A percentile compares a stretch with the other conserved stretches of the same genome.
These are phyloP conservation scores for Lontra canadensis DNA, from an alignment of 2,113 vertebrate species.

Conservation along the genomic window DNA sequence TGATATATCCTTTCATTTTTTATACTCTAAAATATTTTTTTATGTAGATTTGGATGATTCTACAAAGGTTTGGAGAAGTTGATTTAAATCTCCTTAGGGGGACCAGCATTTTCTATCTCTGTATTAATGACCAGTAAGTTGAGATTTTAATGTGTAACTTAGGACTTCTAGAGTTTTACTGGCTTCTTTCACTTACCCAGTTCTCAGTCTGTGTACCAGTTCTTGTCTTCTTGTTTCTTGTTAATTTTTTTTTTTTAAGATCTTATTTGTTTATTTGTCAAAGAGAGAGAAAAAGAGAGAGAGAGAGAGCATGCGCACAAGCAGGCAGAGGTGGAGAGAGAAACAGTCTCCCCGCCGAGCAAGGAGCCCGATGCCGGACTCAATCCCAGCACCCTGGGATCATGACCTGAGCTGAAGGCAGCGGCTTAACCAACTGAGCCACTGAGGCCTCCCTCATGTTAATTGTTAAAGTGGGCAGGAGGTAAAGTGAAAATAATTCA, in stretches of 20 bases:
- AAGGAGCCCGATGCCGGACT: too few relatives aligned
- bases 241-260: background rate
- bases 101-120: background rate
- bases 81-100: slow-evolving; percentile 38
- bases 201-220: slow-evolving; percentile 26
- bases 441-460: background rate
- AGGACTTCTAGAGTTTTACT: slow-evolving; percentile 13
- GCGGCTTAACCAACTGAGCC: too few relatives aligned
- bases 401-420: too few relatives aligned
- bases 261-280: too few relatives aligned
- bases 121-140: background rate
- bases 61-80: background rate
- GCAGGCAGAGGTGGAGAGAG: too few relatives aligned
- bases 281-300: too few relatives aligned
- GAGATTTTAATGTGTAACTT: slow-evolving; percentile 38
- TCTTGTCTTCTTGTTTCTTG: background rate
- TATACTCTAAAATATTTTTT: slow-evolving; percentile 36
- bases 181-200: background rate
- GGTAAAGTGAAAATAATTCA: background rate
- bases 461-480: background rate
- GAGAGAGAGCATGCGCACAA: too few relatives aligned
- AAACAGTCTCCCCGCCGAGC: too few relatives aligned
- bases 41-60: slow-evolving; percentile 4
- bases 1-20: background rate
- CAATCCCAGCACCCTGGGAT: too few relatives aligned